Base-by-base conservation (phyloP, 2,797 vertebrate species). In the Syncerus caffer region DNA sequence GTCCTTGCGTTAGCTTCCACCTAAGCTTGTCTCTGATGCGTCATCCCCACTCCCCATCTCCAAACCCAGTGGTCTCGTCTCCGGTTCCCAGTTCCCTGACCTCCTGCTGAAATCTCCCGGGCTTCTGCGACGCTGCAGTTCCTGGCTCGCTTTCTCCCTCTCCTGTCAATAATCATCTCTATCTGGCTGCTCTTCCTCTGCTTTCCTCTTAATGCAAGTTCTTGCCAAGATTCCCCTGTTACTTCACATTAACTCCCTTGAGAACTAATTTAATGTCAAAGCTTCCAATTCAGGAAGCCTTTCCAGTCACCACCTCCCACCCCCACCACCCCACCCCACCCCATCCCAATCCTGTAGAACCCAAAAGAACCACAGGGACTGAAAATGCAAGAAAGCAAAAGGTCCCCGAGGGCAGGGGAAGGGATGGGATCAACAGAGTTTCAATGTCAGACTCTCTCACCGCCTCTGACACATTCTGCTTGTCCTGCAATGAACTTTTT, bases 231-330 rank as follows among this genome's bases (percentile, higher is more conserved):
- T 55, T 96, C 79, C 67, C 82, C 90, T 31, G 74, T 87, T 93
- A 96, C 91, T 98, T 95, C 95, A 84, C 86, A 95, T 96, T 87
- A 83, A 87, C 64, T 97, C 96, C 96, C 96, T 95, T 11, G 94
- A 95, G 89, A 96, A 97, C 93, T 85, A 95, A 96, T 96, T 87
- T 90, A 94, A 96, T 57, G 19, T 89, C 88, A 97, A 97, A 64
- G 86, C 80, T 97, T 97, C 93, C 96, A 91, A 93, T 89, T 97
- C 90, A 93, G 93, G 90, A 96, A 93, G 85, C n/a, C 90, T 96
- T 96, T 97, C 86, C 71, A 97, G 89, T 92, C 95, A 96, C 94
- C 91, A 96, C 71, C 51, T 96, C 86, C 88, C 64, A 60, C 74
- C 93, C 57, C 83, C 96, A 64, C 58, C 64, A 57, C 60, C n/a